A percentile compares a stretch with the other conserved stretches of the same genome.
Evolutionary conservation across 2,888 invertebrate species (phyloP).

Genomic region (Hypomecis punctinalis): DNA sequence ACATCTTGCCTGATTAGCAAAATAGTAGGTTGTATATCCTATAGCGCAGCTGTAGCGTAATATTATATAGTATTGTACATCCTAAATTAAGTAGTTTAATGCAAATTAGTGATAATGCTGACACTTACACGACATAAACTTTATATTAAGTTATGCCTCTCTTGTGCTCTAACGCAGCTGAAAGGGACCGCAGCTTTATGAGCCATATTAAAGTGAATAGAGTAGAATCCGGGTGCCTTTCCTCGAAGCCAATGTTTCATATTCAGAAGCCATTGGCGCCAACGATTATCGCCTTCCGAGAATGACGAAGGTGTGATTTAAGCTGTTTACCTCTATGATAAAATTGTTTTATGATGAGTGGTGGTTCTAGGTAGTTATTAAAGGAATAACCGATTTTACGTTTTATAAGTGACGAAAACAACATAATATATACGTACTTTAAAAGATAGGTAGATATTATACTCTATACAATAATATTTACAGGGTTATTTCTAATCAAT

Average conservation of each 20-base stretch:
- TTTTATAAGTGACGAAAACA: neutral
- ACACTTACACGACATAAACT: too few relatives aligned
- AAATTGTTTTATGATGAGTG: conserved; percentile 10
- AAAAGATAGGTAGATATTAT: too few relatives aligned
- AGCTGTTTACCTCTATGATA: conserved; percentile 23
- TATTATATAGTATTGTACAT: too few relatives aligned
- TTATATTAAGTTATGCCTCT: neutral
- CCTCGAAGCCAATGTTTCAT: conserved; percentile 57
- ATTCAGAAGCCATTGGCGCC: conserved; percentile 48
- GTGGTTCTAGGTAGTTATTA: neutral
- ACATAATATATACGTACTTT: neutral
- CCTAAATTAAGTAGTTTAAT: too few relatives aligned
- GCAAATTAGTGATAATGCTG: too few relatives aligned
- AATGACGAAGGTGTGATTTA: conserved; percentile 25
- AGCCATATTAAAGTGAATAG: neutral
- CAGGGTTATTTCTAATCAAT: too few relatives aligned
- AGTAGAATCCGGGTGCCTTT: conserved; percentile 54
- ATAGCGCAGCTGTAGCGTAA: too few relatives aligned
- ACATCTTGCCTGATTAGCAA: too few relatives aligned
- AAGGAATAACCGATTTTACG: neutral
- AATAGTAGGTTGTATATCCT: too few relatives aligned
- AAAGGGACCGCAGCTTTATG: neutral
- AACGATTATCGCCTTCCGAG: conserved; percentile 39
- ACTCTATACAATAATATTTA: too few relatives aligned
- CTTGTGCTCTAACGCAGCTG: neutral